Evolutionary conservation across 2,888 invertebrate genomes (phyloP).

Genomic region (Tubulanus polymorphus): DNA sequence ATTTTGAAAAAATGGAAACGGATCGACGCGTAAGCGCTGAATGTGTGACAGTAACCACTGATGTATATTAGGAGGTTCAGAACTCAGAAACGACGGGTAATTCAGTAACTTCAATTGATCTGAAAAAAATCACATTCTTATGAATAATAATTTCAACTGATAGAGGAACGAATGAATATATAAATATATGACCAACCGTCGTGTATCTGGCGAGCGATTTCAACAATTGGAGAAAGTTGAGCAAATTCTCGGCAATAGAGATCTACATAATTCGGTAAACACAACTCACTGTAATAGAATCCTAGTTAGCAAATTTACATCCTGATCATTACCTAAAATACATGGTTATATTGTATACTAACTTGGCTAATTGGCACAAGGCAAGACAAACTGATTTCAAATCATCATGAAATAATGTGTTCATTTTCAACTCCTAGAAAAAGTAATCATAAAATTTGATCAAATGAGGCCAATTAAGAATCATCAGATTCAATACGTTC

Average conservation of each 20-base stretch:
- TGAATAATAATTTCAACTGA: constrained; percentile 5
- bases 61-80: constrained; percentile 69
- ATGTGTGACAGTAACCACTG: constrained; percentile 67
- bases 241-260: constrained; percentile 88
- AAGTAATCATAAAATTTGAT: background rate
- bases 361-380: constrained; percentile 68
- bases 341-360: background rate
- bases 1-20: constrained; percentile 70
- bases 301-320: no score
- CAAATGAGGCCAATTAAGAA: background rate
- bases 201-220: constrained; percentile 29
- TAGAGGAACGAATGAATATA: constrained; percentile 10
- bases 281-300: constrained; percentile 61
- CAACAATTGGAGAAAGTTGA: constrained; percentile 53
- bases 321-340: background rate
- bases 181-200: constrained; percentile 25
- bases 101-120: constrained; percentile 40
- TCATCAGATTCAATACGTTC: background rate
- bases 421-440: constrained; percentile 72
- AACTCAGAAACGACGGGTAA: constrained; percentile 62
- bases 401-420: constrained; percentile 66
- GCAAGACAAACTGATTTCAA: constrained; percentile 67
- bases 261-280: constrained; percentile 66
- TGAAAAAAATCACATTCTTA: no score
- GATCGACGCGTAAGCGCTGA: constrained; percentile 56